Percentiles rank a stretch among this genome's conserved stretches.
These are phyloP conservation scores for Anoncus sp. DNA, from an alignment of 2,888 invertebrate species.

Conservation along the genomic window DNA sequence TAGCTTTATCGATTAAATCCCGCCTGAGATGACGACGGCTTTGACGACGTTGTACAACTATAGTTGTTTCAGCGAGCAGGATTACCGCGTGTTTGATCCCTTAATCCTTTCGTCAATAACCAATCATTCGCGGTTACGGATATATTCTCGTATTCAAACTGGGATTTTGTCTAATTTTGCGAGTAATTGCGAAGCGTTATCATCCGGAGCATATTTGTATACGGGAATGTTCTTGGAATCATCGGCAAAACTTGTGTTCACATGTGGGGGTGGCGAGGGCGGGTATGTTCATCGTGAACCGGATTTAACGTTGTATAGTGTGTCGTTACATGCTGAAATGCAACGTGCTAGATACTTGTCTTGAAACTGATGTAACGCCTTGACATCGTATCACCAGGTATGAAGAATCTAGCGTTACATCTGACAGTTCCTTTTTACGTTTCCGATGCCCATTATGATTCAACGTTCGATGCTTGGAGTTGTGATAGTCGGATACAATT, in stretches of 20 bases:
- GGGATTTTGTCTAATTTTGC: background rate
- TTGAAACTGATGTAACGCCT: no score
- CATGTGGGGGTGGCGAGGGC: no score
- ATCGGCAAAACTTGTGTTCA: no score
- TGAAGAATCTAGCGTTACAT: no score
- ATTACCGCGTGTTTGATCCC: background rate
- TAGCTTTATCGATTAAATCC: constrained; percentile 22
- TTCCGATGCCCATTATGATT: background rate
- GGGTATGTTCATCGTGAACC: no score
- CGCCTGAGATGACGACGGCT: background rate
- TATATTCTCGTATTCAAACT: background rate
- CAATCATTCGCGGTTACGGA: background rate
- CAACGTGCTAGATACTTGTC: no score
- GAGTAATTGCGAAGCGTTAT: no score
- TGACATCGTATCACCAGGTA: no score
- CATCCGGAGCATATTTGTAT: no score
- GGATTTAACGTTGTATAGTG: no score
- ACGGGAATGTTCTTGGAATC: no score
- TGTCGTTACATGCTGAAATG: no score
- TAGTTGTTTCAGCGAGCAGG: constrained; percentile 2
- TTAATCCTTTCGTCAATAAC: constrained; percentile 6
- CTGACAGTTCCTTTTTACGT: background rate
- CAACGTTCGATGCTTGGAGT: background rate
- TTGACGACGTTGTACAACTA: constrained; percentile 4
- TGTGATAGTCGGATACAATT: background rate